Evolutionary conservation across 2,888 invertebrate species (phyloP).

Genomic region (Drosophila quinaria): DNA sequence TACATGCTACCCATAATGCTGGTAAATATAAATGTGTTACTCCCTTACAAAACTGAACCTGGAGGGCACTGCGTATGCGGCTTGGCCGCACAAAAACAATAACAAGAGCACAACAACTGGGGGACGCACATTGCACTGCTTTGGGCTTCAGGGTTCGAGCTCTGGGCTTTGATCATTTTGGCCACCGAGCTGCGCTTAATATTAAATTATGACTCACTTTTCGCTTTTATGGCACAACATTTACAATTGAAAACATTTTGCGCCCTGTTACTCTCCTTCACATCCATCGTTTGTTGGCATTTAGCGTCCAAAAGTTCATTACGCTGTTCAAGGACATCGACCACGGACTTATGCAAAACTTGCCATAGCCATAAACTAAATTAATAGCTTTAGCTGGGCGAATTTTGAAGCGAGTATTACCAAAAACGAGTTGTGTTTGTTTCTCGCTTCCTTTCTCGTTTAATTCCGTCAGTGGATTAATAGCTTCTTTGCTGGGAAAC

Average conservation of each 20-base stretch:
- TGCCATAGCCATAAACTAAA: constrained; percentile 55
- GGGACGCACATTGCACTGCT: constrained; percentile 35
- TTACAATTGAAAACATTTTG: constrained; percentile 59
- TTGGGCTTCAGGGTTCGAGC: constrained; percentile 2
- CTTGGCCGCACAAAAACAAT: constrained; percentile 51
- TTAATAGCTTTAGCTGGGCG: constrained; percentile 48
- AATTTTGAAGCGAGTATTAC: constrained; percentile 48
- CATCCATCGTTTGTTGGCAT: constrained; percentile 18
- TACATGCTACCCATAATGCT: constrained; percentile 54
- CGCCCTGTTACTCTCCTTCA: background rate
- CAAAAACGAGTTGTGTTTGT: constrained; percentile 45
- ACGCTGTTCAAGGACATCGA: constrained; percentile 56
- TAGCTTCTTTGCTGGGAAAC: constrained; percentile 3
- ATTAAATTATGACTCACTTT: constrained; percentile 61
- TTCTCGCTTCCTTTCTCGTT: background rate
- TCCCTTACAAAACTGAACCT: constrained; percentile 1
- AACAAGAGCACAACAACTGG: constrained; percentile 7
- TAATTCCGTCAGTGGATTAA: constrained; percentile 34
- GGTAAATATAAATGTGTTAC: constrained; percentile 41
- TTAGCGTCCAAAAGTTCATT: constrained; percentile 56
- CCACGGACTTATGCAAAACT: constrained; percentile 49
- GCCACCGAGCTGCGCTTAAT: constrained; percentile 36
- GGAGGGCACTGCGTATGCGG: constrained; percentile 22
- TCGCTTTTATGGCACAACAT: constrained; percentile 49
- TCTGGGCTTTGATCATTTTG: constrained; percentile 22